Conservation (phyloP, 1,140 invertebrate species). For the Saxidomus purpurata region DNA sequence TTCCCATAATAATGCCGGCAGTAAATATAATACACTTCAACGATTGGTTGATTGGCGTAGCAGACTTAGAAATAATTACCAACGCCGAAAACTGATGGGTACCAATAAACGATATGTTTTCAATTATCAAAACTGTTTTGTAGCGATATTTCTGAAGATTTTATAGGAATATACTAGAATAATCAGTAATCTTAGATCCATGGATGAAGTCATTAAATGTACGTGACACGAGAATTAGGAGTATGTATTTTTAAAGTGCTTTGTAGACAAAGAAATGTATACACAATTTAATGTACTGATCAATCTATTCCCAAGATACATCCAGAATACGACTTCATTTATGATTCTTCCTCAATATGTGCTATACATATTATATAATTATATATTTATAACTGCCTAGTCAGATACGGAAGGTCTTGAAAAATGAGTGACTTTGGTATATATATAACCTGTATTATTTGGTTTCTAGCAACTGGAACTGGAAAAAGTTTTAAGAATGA, state of each 20-base stretch:
- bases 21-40: constrained; percentile 59
- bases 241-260: not conserved
- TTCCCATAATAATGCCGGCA: constrained; percentile 54
- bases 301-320: no score
- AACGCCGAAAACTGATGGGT: constrained; percentile 40
- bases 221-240: not conserved
- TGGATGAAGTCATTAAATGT: constrained; percentile 19
- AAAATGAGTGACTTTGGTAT: no score
- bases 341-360: no score
- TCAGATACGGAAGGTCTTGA: no score
- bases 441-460: no score
- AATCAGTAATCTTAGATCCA: constrained; percentile 25
- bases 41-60: constrained; percentile 63
- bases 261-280: not conserved
- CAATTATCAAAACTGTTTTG: constrained; percentile 61
- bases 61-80: constrained; percentile 63
- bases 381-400: no score
- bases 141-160: constrained; percentile 34
- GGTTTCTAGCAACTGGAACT: no score
- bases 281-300: not conserved
- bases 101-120: constrained; percentile 67
- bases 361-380: no score
- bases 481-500: no score
- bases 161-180: constrained; percentile 48
- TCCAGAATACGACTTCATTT: no score